A percentile compares a stretch with the other conserved stretches of the same genome.
These are phyloP conservation scores for Helarctos malayanus DNA, from an alignment of 2,797 vertebrate genomes.

Conservation along the genomic window DNA sequence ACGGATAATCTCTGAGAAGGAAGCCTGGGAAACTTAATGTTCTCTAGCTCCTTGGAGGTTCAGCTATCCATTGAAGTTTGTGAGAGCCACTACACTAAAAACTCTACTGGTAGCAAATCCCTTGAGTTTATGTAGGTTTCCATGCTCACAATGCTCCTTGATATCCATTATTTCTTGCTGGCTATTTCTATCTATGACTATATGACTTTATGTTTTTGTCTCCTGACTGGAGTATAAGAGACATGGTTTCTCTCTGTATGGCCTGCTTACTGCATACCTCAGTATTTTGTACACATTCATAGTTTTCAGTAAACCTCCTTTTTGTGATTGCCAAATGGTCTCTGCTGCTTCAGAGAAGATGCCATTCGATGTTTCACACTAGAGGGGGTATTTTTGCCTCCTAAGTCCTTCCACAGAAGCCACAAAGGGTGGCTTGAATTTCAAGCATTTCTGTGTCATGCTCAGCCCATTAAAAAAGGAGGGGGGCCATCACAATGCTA, in stretches of 20 bases:
- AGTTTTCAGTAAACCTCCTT: background rate
- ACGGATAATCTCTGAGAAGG: background rate
- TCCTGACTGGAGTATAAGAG: background rate
- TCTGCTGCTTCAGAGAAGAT: slow-evolving; percentile 1
- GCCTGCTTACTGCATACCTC: background rate
- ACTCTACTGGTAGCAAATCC: background rate
- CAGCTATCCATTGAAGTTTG: background rate
- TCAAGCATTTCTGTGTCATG: background rate
- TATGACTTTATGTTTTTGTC: background rate
- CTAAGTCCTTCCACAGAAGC: background rate
- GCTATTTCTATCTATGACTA: background rate
- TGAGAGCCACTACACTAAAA: slow-evolving; percentile 8
- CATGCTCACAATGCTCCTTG: background rate
- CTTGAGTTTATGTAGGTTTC: background rate
- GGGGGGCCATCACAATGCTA: background rate
- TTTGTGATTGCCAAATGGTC: background rate
- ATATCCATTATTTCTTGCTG: background rate
- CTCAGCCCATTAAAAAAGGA: background rate
- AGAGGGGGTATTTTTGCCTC: background rate
- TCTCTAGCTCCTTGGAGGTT: background rate
- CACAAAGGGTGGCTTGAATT: slow-evolving; percentile 4
- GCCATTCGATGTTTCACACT: background rate
- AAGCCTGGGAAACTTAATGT: slow-evolving; percentile 2
- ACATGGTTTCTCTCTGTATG: background rate
- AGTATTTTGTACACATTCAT: background rate